phyloP scores from a whole-genome alignment of 1,140 invertebrate genomes.

The Telenomus remus region DNA sequence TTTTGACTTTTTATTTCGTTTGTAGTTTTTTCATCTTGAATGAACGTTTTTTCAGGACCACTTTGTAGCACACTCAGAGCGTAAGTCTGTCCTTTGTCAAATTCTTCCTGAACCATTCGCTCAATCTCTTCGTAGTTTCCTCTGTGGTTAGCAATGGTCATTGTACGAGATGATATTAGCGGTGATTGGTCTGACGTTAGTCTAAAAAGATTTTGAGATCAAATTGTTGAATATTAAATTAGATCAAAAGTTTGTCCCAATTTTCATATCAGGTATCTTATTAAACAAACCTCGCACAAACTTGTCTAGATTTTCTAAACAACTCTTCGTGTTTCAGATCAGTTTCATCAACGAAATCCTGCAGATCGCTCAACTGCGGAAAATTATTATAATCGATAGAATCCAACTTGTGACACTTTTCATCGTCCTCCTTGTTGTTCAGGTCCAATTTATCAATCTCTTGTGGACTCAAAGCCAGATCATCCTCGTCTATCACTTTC shows the following conservation, averaged over 20 bases:
- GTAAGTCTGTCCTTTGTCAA: slow-evolving; percentile 25
- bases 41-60: no score
- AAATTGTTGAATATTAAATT: neutral
- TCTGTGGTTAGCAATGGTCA: neutral
- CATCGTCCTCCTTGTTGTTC: slow-evolving; percentile 12
- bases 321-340: slow-evolving; percentile 32
- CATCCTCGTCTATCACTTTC: slow-evolving; percentile 18
- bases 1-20: no score
- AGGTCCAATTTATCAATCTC: slow-evolving; percentile 21
- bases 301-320: slow-evolving; percentile 41
- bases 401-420: slow-evolving; percentile 10
- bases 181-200: slow-evolving; percentile 11
- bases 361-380: slow-evolving; percentile 8
- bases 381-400: slow-evolving; percentile 13
- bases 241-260: no score
- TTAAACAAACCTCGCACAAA: slow-evolving; percentile 41
- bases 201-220: no score
- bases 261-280: neutral
- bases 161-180: slow-evolving; percentile 4
- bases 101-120: slow-evolving; percentile 29
- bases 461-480: slow-evolving; percentile 1
- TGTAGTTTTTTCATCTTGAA: no score
- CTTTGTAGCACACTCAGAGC: slow-evolving; percentile 1
- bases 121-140: slow-evolving; percentile 12
- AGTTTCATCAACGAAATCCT: slow-evolving; percentile 3